Percentiles rank a stretch among this genome's conserved stretches.
Evolutionary conservation across 37 sponge, comb jelly and placozoan genomes (phyloP).

Genomic region (Eunapius fragilis): DNA sequence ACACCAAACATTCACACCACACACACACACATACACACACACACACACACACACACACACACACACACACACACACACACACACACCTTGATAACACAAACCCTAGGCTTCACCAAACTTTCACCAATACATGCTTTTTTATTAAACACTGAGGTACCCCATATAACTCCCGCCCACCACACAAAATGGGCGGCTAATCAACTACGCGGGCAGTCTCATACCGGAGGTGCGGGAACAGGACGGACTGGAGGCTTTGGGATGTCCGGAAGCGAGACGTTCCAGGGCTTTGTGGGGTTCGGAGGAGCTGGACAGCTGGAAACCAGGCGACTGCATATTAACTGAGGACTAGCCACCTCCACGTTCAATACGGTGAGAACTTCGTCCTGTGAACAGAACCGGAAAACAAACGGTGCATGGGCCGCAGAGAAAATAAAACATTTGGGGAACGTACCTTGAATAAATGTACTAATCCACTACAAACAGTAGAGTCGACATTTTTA

Average conservation of each 20-base stretch:
- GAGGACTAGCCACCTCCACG: background rate
- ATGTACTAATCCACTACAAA: background rate
- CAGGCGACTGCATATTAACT: background rate
- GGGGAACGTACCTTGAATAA: background rate
- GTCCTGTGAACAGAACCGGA: background rate
- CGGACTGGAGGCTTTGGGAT: background rate
- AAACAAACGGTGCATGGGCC: background rate
- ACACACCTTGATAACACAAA: background rate
- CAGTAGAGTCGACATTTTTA: background rate
- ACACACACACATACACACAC: constrained; percentile 8
- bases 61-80: background rate
- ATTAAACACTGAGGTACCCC: too few relatives aligned
- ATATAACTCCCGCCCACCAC: too few relatives aligned
- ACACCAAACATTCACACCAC: background rate
- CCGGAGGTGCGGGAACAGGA: background rate
- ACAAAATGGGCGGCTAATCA: too few relatives aligned
- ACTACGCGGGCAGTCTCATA: too few relatives aligned
- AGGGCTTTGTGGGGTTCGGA: background rate
- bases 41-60: background rate
- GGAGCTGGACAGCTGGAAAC: background rate
- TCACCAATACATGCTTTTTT: too few relatives aligned
- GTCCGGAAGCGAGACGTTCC: background rate
- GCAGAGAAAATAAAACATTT: background rate
- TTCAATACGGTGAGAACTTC: background rate
- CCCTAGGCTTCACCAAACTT: too few relatives aligned